Conservation (phyloP, 2,888 invertebrate species). For the Clunio marinus region DNA sequence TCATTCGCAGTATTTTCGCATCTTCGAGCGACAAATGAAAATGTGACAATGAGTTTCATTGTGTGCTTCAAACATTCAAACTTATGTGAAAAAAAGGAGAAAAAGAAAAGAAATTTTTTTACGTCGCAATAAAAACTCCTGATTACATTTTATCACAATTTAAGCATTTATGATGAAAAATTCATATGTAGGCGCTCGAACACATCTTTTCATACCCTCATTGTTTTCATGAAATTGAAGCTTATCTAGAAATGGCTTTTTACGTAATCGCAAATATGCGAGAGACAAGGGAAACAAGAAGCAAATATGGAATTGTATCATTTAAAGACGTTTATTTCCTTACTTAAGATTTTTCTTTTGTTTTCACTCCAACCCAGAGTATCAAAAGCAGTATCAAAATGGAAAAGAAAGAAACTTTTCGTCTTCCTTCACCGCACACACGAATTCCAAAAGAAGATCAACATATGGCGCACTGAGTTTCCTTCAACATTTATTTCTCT, state of each 20-base stretch:
- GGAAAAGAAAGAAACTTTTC: too few relatives aligned
- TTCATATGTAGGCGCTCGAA: background rate
- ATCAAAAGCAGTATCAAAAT: background rate
- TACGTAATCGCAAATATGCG: background rate
- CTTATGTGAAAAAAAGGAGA: too few relatives aligned
- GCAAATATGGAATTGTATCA: background rate
- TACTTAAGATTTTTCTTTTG: background rate
- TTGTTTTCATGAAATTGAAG: slow-evolving; percentile 12
- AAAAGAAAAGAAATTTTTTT: background rate
- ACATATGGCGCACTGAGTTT: background rate
- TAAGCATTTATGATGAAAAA: slow-evolving; percentile 3
- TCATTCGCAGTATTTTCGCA: background rate
- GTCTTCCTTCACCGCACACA: background rate
- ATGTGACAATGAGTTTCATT: background rate
- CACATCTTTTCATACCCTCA: background rate
- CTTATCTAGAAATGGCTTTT: slow-evolving; percentile 17
- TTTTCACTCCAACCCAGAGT: background rate
- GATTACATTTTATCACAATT: background rate
- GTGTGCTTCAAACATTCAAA: background rate
- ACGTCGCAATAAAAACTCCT: background rate
- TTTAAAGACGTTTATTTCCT: background rate
- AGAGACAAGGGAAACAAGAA: background rate
- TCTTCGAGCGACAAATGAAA: slow-evolving; percentile 10
- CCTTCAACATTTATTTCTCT: background rate
- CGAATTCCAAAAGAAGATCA: too few relatives aligned